phyloP scores from a whole-genome alignment of 2,113 vertebrate genomes.

The Stigmatopora nigra region DNA sequence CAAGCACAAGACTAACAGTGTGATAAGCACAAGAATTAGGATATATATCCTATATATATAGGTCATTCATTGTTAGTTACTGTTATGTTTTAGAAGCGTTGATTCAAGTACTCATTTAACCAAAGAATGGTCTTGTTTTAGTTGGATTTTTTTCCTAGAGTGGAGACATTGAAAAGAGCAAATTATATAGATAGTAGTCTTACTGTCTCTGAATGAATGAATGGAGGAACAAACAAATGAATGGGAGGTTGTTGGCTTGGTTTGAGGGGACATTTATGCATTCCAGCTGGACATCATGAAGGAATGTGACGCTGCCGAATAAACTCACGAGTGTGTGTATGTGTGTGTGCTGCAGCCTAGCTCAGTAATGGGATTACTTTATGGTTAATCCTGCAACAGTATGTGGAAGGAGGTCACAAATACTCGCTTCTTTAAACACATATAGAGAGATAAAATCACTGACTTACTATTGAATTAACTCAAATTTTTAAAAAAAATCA shows the following conservation, averaged over 20 bases:
- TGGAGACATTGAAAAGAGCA: neutral
- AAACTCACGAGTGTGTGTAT: neutral
- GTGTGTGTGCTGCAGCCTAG: neutral
- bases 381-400: neutral
- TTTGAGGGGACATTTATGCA: neutral
- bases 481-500: no score
- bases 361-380: conserved; percentile 8
- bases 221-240: neutral
- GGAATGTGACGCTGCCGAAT: neutral
- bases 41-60: no score
- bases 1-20: neutral
- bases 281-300: neutral
- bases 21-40: neutral
- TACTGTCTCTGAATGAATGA: neutral
- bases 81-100: neutral
- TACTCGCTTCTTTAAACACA: neutral
- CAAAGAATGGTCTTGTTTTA: neutral
- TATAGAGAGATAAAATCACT: no score
- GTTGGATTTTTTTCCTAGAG: neutral
- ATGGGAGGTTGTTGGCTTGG: no score
- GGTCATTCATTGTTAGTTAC: neutral
- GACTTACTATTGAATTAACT: neutral
- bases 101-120: no score
- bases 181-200: neutral
- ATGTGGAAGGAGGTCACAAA: neutral